A percentile compares a stretch with the other conserved stretches of the same genome.
Conservation (phyloP, 2,797 vertebrate genomes). For the Poeciliopsis paucimaculata region DNA sequence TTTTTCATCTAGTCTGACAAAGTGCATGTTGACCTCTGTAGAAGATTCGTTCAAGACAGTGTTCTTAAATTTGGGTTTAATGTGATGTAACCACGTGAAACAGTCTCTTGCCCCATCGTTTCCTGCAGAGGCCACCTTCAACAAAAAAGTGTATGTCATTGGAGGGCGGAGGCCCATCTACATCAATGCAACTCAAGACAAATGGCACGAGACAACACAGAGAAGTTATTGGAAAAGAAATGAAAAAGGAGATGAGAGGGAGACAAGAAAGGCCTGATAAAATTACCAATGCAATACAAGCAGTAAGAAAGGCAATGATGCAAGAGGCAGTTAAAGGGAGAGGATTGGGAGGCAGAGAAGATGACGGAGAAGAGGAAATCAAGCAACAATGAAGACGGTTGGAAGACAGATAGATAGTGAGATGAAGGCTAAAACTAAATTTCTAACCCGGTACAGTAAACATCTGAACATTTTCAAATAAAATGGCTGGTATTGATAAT, state of each 20-base stretch:
- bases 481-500: background rate
- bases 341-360: background rate
- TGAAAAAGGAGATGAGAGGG: constrained; percentile 41
- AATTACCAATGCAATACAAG: constrained; percentile 34
- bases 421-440: background rate
- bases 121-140: constrained; percentile 26
- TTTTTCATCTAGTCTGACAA: background rate
- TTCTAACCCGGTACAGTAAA: background rate
- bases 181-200: constrained; percentile 29
- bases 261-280: constrained; percentile 31
- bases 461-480: background rate
- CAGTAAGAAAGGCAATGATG: constrained; percentile 22
- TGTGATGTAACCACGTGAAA: constrained; percentile 62
- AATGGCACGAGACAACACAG: constrained; percentile 35
- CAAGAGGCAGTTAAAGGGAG: constrained; percentile 20
- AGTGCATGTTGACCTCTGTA: background rate
- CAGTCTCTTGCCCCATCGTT: constrained; percentile 20
- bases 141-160: constrained; percentile 24
- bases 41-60: background rate
- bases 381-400: constrained; percentile 12
- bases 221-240: constrained; percentile 33
- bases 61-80: background rate
- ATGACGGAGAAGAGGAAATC: background rate
- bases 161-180: constrained; percentile 22
- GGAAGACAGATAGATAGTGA: constrained; percentile 15